Conservation (phyloP, 2,113 vertebrate species). For the Tachysurus fulvidraco region DNA sequence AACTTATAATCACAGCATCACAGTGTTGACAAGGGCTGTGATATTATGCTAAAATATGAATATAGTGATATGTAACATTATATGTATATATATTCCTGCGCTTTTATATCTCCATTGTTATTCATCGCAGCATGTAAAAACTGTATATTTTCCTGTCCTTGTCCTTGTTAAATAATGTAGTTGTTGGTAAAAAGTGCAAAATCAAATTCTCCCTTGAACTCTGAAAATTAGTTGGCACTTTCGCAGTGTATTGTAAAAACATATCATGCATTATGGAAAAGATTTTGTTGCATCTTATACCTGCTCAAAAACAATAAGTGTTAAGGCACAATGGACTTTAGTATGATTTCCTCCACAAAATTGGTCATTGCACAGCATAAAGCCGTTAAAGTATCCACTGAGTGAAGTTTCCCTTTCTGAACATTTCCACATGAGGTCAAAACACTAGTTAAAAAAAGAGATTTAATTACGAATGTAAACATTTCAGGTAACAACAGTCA, state of each 20-base stretch:
- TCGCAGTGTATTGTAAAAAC: not conserved
- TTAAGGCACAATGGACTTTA: not conserved
- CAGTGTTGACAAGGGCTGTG: not conserved
- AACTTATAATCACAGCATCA: not conserved
- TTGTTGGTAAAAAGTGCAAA: not conserved
- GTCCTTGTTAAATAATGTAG: not conserved
- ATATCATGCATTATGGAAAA: not conserved
- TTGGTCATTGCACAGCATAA: not conserved
- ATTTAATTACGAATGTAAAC: conserved; percentile 12
- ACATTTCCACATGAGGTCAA: not conserved
- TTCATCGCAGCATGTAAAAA: not conserved
- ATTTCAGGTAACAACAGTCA: not conserved
- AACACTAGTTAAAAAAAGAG: not conserved
- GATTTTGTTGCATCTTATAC: not conserved
- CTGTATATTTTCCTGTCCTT: not conserved
- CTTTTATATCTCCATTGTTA: not conserved
- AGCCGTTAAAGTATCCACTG: not conserved
- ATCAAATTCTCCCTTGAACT: not conserved
- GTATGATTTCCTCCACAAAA: not conserved
- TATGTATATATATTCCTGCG: not conserved
- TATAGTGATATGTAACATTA: not conserved
- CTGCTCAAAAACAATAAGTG: not conserved
- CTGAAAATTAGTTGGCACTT: not conserved
- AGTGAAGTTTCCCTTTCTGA: not conserved
- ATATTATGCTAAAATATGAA: not conserved